phyloP scores from a whole-genome alignment of 1,140 invertebrate genomes.

The Drosophila gunungcola region DNA sequence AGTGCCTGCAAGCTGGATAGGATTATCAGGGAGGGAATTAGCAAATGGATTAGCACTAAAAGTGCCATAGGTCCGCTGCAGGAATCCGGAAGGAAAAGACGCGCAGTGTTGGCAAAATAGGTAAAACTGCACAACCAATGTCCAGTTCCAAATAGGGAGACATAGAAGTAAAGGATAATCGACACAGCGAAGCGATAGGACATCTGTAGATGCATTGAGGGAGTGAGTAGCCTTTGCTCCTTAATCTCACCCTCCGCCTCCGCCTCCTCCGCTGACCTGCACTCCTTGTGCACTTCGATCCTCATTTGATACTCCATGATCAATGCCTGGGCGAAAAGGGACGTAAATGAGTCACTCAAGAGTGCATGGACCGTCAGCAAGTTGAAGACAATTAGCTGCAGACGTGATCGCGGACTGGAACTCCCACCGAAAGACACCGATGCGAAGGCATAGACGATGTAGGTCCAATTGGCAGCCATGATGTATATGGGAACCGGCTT shows the following conservation, averaged over 20 bases:
- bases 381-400: constrained; percentile 85
- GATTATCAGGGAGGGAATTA: constrained; percentile 94
- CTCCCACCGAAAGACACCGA: constrained; percentile 80
- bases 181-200: constrained; percentile 62
- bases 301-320: constrained; percentile 58
- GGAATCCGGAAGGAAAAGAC: constrained; percentile 95
- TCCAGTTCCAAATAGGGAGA: constrained; percentile 98
- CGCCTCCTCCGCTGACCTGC: not conserved
- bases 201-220: constrained; percentile 28
- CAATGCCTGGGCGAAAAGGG: constrained; percentile 87
- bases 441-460: constrained; percentile 43
- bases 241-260: not conserved
- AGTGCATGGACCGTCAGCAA: constrained; percentile 86
- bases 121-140: constrained; percentile 97
- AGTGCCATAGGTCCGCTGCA: constrained; percentile 92
- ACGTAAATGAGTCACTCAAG: constrained; percentile 88
- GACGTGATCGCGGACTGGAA: constrained; percentile 74
- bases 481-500: constrained; percentile 83
- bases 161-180: constrained; percentile 91
- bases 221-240: not conserved
- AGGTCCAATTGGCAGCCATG: constrained; percentile 86
- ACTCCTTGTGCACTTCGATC: constrained; percentile 25
- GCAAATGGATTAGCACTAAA: constrained; percentile 93
- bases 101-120: constrained; percentile 95
- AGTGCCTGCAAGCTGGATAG: constrained; percentile 52